These are phyloP conservation scores for Acleris emargana DNA, from an alignment of 2,888 invertebrate species.

Conservation along the genomic window DNA sequence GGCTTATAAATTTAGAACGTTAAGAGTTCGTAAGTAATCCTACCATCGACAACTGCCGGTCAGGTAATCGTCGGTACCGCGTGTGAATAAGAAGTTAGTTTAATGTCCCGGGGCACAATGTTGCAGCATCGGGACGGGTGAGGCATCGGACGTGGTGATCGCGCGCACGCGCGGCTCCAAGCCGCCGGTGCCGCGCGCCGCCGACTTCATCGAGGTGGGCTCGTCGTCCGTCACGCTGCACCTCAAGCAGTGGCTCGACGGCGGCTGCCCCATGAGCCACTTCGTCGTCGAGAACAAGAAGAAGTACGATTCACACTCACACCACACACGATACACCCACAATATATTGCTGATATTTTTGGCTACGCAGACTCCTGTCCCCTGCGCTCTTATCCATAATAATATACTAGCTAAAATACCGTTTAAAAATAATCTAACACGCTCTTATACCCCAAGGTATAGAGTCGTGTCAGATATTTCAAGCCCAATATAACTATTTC, in stretches of 20 bases:
- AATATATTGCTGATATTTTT: too few species aligned
- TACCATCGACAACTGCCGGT: too few species aligned
- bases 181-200: slow-evolving; percentile 95
- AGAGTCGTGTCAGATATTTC: slow-evolving; percentile 4
- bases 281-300: slow-evolving; percentile 97
- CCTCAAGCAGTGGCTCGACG: slow-evolving; percentile 96
- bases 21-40: too few species aligned
- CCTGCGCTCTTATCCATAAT: too few species aligned
- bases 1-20: too few species aligned
- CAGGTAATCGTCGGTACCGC: too few species aligned
- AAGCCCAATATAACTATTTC: too few species aligned
- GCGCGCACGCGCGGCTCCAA: slow-evolving; percentile 96
- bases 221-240: slow-evolving; percentile 97
- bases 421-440: too few species aligned
- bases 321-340: not conserved
- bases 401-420: too few species aligned
- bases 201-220: slow-evolving; percentile 95
- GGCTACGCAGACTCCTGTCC: too few species aligned
- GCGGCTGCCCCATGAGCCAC: slow-evolving; percentile 97
- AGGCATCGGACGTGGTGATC: slow-evolving; percentile 94
- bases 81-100: too few species aligned
- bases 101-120: not conserved
- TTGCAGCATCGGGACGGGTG: slow-evolving; percentile 94
- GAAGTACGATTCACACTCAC: slow-evolving; percentile 83
- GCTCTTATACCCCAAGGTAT: too few species aligned